These are phyloP conservation scores for Campoletis raptor DNA, from an alignment of 2,888 invertebrate genomes.

Conservation along the genomic window DNA sequence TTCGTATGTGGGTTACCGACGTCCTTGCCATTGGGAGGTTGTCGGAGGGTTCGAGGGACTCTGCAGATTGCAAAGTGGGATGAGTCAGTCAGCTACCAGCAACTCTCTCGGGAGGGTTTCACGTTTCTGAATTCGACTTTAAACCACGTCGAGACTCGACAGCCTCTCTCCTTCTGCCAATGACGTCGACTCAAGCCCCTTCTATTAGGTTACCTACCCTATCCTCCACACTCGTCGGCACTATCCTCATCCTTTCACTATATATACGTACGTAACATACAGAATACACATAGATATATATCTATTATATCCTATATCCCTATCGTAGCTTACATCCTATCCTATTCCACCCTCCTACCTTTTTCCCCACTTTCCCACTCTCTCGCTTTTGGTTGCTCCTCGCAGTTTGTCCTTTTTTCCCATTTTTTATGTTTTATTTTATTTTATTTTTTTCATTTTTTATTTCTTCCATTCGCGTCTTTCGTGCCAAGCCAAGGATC, in stretches of 20 bases:
- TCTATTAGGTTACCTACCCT: constrained; percentile 84
- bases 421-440: constrained; percentile 48
- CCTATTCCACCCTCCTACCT: constrained; percentile 55
- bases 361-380: constrained; percentile 36
- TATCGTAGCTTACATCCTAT: constrained; percentile 68
- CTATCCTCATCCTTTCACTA: constrained; percentile 77
- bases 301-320: constrained; percentile 65
- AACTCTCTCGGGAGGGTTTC: constrained; percentile 77
- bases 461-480: constrained; percentile 71
- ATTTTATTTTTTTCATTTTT: constrained; percentile 64
- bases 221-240: constrained; percentile 74
- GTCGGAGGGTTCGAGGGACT: constrained; percentile 58
- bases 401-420: constrained; percentile 45
- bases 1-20: constrained; percentile 70
- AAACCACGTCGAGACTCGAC: constrained; percentile 82
- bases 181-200: constrained; percentile 83
- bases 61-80: constrained; percentile 53
- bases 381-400: constrained; percentile 57
- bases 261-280: constrained; percentile 45
- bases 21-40: constrained; percentile 63
- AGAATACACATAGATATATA: constrained; percentile 57
- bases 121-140: constrained; percentile 82
- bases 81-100: constrained; percentile 60
- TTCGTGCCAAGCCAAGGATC: constrained; percentile 68
- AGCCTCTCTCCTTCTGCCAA: constrained; percentile 82